A percentile compares a stretch with the other conserved stretches of the same genome.
Conservation (phyloP, 2,888 invertebrate species). For the Lottia scabra region DNA sequence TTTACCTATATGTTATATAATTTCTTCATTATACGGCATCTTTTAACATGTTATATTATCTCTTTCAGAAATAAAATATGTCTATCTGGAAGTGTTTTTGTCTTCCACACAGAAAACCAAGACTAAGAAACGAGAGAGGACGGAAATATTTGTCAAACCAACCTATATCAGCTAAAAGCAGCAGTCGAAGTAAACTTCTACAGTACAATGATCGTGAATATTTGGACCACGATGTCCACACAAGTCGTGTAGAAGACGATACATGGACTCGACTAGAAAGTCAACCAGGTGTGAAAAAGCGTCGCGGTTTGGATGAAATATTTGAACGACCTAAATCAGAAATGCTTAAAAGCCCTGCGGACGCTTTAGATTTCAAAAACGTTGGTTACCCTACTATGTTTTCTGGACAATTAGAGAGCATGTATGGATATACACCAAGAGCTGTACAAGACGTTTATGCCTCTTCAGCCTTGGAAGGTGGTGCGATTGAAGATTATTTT, state of each 20-base stretch:
- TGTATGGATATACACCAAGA: background rate
- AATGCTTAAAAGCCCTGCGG: background rate
- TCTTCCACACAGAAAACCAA: background rate
- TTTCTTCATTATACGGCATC: no score
- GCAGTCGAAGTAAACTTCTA: background rate
- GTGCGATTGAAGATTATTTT: background rate
- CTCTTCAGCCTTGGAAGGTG: background rate
- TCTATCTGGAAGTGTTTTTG: conserved; percentile 1
- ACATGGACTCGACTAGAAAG: background rate
- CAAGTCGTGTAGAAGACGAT: background rate
- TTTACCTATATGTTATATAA: no score
- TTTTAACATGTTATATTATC: no score
- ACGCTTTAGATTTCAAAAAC: background rate
- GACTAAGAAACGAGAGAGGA: background rate
- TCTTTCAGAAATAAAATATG: background rate
- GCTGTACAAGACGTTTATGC: background rate
- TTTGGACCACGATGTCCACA: background rate
- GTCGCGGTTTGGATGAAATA: background rate
- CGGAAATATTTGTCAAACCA: background rate
- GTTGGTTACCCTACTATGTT: background rate
- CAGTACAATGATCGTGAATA: background rate
- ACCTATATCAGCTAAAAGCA: background rate
- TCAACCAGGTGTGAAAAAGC: background rate
- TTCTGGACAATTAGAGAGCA: background rate
- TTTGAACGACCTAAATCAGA: background rate